Evolutionary conservation across 2,888 invertebrate species (phyloP), one percentile per base, ranked within the genome.

Genomic region (Meteorus colon): DNA sequence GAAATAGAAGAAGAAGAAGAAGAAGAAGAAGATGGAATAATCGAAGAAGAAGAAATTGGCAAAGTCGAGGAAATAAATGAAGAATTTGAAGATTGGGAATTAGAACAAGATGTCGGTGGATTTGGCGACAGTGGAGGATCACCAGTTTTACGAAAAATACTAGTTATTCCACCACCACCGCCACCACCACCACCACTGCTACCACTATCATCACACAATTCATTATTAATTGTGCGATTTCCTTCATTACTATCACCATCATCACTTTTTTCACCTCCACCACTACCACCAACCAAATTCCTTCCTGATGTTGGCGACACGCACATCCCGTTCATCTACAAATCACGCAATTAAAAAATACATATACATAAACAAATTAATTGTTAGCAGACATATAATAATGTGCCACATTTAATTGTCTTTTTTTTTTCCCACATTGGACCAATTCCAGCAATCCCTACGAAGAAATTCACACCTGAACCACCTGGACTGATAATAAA

Each of bases 281-380:
- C 81, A 82, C 82, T 81, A 82, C 82, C 85, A 81, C 83, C 82
- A 84, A 83, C 80, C 82, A 82, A 82, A 84, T 82, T 81, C 82
- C 90, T 89, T 88, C 89, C 90, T 86, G 91, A 90, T 82, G 93
- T 92, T 83, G 93, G 92, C 87, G 93, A 93, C 88, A 93, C 92
- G 92, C 94, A 94, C 91, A 94, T 93, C 90, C 94, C 94, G 92
- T 94, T 95, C 92, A 95, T 94, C 95, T 95, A 93, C 90, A 91
- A 88, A 90, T 89, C 82, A 86, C 81, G 79, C 79, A 34, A 34
- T 41, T 34, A n/a, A n/a, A 34, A 34, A 65, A 65, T 65, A 34
- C 41, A 65, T 29, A 29, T 31, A 29, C 62, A 62, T 62, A 19
- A 55, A 24, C 29, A 82, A 82, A 83, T 83, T 81, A 71, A 81